Base-by-base conservation (phyloP, 2,797 vertebrate genomes). In the Gymnothorax javanicus region DNA sequence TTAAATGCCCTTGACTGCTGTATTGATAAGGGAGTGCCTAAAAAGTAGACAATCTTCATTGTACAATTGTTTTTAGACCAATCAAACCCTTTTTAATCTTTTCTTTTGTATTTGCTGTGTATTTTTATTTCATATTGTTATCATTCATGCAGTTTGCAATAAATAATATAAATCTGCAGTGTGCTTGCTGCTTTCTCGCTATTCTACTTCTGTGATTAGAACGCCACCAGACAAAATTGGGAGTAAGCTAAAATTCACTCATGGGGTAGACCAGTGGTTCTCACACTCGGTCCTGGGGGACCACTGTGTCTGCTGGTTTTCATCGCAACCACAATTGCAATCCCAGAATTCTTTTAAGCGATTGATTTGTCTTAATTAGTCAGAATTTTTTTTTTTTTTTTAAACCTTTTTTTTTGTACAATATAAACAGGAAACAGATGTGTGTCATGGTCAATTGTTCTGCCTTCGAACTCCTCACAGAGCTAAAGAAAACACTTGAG, bases 21-120 rank as follows among this genome's bases (percentile, higher is more conserved):
- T 56, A 81, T 81, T 56, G 11, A 56, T 4, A 56, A 54, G 2
- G 27, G 54, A 81, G 77, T 81, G 77, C 77, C 77, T 81, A 56
- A 81, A 81, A 81, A 54, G 20, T 54, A 81, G 77, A 56, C 77
- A 56, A 81, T 81, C 77, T 20, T 56, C 54, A 0, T 7, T 79
- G 75, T 54, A 81, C 54, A 81, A 81, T 54, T 81, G 17, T 81
- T 56, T 56, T 81, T 81, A 81, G 77, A 81, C 77, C 50, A 81
- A 81, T 81, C 50, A 23, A 23, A n/a, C 20, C 23, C 50, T 8
- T 81, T 54, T 54, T 81, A 54, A 23, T 81, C 50, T 52, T 73
- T 50, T 15, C 73, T 54, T 81, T n/a, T 56, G 77, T n/a, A 56
- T 54, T 13, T 33, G 71, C 56, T 79, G 50, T 79, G 50, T 79